Base-by-base conservation (phyloP, 2,888 invertebrate genomes). In the Iselma pallidipennis region DNA sequence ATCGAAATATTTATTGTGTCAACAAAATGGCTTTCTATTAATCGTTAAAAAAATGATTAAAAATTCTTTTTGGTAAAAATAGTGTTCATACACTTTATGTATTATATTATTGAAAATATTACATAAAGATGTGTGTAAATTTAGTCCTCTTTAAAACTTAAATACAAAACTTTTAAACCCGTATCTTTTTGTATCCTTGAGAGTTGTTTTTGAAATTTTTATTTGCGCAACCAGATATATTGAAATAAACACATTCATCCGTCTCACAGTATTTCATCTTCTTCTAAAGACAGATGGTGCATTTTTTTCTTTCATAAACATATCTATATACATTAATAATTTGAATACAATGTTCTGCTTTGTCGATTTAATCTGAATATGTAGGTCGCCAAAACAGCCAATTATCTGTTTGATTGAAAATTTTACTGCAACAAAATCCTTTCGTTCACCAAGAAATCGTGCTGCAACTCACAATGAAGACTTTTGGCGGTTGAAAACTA, bases 161-260 rank as follows among this genome's bases (percentile, higher is more conserved):
- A 29, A 48, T 16, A 49, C 57, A 49, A 49, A 55, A 59, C 57
- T 53, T 48, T 42, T 61, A 57, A 14, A 26, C n/a, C 37, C 9
- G 0, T n/a, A 7, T 37, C 19, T 6, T 37, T 57, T 49, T 63
- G 19, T 65, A 57, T 60, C 67, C 67, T 67, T 67, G 67, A 65
- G 58, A 63, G 53, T 64, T 65, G 65, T 67, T 67, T 66, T 65
- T 56, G 53, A 50, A 55, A 45, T 58, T 60, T 59, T 63, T 66
- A 60, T 66, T 66, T 66, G 66, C 66, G 60, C 55, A 66, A 61
- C 63, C 63, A 66, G 61, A 63, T 60, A n/a, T n/a, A 66, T 58
- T 60, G 58, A 49, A 57, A 63, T 63, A 66, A 66, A 66, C 61
- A 63, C 37, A 53, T n/a, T 49, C 48, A 49, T 48, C 16, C 55